These are phyloP conservation scores for Centrocercus urophasianus DNA, from an alignment of 2,113 vertebrate species.

Conservation along the genomic window DNA sequence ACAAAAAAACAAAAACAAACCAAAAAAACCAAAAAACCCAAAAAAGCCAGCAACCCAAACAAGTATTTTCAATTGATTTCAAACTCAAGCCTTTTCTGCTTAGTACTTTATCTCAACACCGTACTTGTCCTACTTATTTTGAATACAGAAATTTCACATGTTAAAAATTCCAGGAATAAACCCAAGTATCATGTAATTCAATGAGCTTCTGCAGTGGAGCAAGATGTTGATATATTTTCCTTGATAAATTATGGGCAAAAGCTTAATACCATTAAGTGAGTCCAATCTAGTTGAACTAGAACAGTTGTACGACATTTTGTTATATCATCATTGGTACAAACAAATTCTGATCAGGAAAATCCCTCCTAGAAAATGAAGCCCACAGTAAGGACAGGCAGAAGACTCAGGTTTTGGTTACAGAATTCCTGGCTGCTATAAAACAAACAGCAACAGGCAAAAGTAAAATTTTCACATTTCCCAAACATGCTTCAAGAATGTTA, in stretches of 20 bases:
- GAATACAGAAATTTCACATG: not conserved
- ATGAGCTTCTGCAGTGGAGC: not conserved
- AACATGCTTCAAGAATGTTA: not conserved
- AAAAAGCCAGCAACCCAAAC: not conserved
- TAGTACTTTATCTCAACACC: constrained; percentile 1
- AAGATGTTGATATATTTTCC: constrained; percentile 20
- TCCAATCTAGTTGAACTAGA: constrained; percentile 33
- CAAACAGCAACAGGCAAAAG: not conserved
- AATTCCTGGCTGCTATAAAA: not conserved
- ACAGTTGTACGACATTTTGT: not conserved
- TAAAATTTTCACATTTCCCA: constrained; percentile 7
- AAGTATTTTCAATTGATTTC: not conserved
- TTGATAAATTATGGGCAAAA: not conserved
- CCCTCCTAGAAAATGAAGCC: not conserved
- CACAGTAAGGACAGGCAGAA: not conserved
- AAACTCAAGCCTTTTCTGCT: not conserved
- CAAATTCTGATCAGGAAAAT: not conserved
- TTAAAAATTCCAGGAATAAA: constrained; percentile 29
- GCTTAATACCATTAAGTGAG: constrained; percentile 23
- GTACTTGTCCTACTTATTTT: constrained; percentile 9
- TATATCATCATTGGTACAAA: not conserved
- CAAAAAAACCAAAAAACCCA: too few species aligned
- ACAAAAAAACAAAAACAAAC: not conserved
- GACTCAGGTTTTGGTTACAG: not conserved
- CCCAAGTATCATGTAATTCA: constrained; percentile 25